Conservation (phyloP, 1,140 invertebrate genomes). For the Drosophila navojoa region DNA sequence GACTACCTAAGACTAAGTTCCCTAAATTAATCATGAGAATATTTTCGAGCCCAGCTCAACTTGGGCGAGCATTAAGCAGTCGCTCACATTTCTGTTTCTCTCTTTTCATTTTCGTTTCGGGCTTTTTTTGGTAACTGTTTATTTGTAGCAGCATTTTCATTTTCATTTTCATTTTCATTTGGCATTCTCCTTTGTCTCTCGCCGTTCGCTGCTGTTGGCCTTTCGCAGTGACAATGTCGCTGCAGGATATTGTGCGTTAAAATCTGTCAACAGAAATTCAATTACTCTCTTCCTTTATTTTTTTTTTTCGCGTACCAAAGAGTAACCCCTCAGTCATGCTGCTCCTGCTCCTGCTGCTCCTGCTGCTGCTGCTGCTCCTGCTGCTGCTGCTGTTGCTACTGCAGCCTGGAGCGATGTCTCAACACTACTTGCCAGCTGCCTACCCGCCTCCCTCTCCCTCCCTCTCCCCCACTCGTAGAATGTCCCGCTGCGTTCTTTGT, state of each 20-base stretch:
- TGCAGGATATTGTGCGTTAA: conserved; percentile 79
- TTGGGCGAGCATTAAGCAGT: too few relatives aligned
- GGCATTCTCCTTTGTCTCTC: conserved; percentile 8
- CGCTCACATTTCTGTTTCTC: too few relatives aligned
- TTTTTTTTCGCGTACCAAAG: conserved; percentile 2
- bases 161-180: conserved; percentile 15
- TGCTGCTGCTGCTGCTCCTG: not conserved
- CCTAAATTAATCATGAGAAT: too few relatives aligned
- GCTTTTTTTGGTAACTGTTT: not conserved
- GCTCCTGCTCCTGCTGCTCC: not conserved
- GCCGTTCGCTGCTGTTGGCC: conserved; percentile 8
- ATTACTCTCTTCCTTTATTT: conserved; percentile 69
- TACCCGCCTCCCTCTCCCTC: not conserved
- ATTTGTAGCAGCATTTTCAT: conserved; percentile 17
- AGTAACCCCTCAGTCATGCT: not conserved
- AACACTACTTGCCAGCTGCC: not conserved
- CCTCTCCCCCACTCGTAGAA: not conserved
- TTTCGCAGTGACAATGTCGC: conserved; percentile 60
- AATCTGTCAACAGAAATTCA: conserved; percentile 82
- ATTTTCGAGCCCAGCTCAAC: too few relatives aligned
- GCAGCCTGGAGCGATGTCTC: not conserved
- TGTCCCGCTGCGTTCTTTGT: conserved; percentile 14
- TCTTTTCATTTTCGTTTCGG: not conserved
- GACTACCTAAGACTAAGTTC: too few relatives aligned
- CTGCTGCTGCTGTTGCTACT: not conserved